Base-by-base conservation (phyloP, 2,888 invertebrate genomes). In the Amiota minor region DNA sequence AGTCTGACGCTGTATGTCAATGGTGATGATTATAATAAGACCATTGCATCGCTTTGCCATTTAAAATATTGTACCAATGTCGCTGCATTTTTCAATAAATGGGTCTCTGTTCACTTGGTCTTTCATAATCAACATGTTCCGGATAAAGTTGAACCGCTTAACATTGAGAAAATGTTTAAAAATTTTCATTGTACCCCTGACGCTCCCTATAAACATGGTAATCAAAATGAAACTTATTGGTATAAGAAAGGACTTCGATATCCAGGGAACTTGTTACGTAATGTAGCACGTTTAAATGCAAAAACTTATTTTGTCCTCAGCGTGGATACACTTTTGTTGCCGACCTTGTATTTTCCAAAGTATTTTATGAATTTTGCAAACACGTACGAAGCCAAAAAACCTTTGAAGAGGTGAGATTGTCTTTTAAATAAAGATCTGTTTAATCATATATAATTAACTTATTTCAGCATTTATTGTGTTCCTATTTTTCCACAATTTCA, bases 281-380 rank as follows among this genome's bases (percentile, higher is more conserved):
- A 80, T 74, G 75, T 79, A 45, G 80, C 80, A 9, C 79, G 76
- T 8, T 35, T 72, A 0, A 80, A 80, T 73, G 78, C 75, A 0
- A 56, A 56, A 10, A 80, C 79, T 1, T 76, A 72, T 65, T 80
- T 61, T 59, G 45, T 80, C 0, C 18, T 80, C 1, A 16, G 76
- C 0, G 0, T 78, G 23, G 80, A 80, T 10, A 61, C 75, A 0
- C 50, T 67, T 9, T 55, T 76, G 64, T 45, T 80, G 59, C 79
- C 80, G 1, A 73, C 76, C 11, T 18, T 3, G 9, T 12, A 70
- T 9, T 74, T 80, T 14, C 55, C 55, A 0, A 18, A 1, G 1
- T 46, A 20, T 20, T 80, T 80, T 35, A 23, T 77, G 0, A 16
- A 49, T 1, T 76, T 78, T 23, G 62, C 62, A 0, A 9, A 71